Conservation (phyloP, 1,140 invertebrate species). For the Euwallacea fornicatus region DNA sequence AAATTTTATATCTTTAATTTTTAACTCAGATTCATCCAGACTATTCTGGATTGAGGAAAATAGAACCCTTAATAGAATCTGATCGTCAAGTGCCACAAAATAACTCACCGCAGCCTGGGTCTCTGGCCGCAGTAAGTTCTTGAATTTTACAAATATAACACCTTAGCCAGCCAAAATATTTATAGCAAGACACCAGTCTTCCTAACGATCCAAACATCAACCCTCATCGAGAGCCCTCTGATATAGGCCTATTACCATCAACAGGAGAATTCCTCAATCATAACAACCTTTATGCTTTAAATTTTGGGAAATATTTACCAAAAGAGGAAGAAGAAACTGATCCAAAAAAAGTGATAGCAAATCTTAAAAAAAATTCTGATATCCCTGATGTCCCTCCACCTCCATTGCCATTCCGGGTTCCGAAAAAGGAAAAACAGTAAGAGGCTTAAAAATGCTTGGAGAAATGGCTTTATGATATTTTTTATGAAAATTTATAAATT, state of each 20-base stretch:
- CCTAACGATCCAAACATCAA: background rate
- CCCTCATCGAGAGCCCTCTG: background rate
- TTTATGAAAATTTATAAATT: no score
- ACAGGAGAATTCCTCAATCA: slow-evolving; percentile 2
- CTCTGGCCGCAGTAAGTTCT: no score
- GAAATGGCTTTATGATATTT: no score
- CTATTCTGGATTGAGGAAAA: slow-evolving; percentile 1
- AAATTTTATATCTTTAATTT: background rate
- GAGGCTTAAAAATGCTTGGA: background rate
- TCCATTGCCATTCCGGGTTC: slow-evolving; percentile 31
- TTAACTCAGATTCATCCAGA: slow-evolving; percentile 13
- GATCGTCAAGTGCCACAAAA: no score
- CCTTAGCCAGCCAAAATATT: no score
- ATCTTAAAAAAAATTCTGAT: slow-evolving; percentile 34
- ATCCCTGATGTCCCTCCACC: slow-evolving; percentile 40
- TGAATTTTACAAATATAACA: no score
- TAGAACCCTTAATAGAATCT: no score
- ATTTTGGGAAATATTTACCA: slow-evolving; percentile 21
- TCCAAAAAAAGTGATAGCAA: slow-evolving; percentile 36
- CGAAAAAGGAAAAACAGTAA: background rate
- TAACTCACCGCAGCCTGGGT: no score
- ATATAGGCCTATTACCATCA: background rate
- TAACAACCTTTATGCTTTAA: slow-evolving; percentile 7
- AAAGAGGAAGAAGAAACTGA: slow-evolving; percentile 22
- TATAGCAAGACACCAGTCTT: no score